phyloP scores from a whole-genome alignment of 2,113 vertebrate species.

The Arenaria interpres region DNA sequence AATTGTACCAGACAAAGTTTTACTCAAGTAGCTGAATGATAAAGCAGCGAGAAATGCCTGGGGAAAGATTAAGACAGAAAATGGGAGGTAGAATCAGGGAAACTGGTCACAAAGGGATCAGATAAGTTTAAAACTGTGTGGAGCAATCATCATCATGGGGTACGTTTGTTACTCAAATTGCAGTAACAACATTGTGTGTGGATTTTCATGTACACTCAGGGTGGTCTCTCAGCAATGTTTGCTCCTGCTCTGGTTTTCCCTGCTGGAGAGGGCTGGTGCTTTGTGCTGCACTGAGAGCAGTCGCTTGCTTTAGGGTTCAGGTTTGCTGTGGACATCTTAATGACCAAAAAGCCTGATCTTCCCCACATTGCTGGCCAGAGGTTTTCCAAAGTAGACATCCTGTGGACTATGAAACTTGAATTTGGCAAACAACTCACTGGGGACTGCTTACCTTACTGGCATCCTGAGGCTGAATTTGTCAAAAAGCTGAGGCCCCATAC shows the following conservation, averaged over 20 bases:
- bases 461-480: neutral
- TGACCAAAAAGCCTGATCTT: neutral
- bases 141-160: neutral
- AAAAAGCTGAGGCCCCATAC: neutral
- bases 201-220: neutral
- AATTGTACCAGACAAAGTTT: conserved; percentile 76
- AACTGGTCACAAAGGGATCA: neutral
- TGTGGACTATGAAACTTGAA: neutral
- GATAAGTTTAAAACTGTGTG: neutral
- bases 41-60: conserved; percentile 87
- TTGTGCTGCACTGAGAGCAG: neutral
- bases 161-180: neutral
- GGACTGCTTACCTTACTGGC: neutral
- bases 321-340: neutral
- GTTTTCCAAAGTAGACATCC: neutral
- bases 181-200: neutral
- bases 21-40: conserved; percentile 84
- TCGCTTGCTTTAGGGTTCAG: neutral
- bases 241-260: neutral
- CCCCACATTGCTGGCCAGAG: neutral
- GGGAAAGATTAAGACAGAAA: neutral
- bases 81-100: neutral
- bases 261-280: neutral
- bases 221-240: neutral
- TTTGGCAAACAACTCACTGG: neutral